Evolutionary conservation across 1,140 invertebrate species (phyloP).

Genomic region (Paraescarpia echinospica): DNA sequence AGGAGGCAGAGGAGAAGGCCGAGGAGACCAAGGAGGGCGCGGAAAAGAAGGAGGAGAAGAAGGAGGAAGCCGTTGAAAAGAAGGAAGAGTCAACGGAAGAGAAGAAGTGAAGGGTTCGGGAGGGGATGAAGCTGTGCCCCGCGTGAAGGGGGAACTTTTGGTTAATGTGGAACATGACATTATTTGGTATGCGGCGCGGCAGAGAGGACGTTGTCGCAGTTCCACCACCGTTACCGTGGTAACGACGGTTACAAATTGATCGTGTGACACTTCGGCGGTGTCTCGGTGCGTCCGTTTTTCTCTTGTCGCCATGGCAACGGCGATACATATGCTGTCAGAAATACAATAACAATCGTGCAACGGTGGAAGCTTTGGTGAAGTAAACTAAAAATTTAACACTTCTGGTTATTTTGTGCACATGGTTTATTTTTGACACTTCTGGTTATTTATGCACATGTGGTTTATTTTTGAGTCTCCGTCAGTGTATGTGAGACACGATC

Average conservation of each 20-base stretch:
- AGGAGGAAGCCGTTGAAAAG: conserved; percentile 9
- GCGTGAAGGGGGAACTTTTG: not conserved
- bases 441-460: not conserved
- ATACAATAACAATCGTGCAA: not conserved
- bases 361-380: not conserved
- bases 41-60: conserved; percentile 15
- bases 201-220: not conserved
- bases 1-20: conserved; percentile 22
- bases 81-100: conserved; percentile 10
- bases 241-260: not conserved
- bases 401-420: not conserved
- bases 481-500: not conserved
- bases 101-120: not conserved
- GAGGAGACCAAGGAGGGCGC: not conserved
- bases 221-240: not conserved
- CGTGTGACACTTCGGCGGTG: not conserved
- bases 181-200: not conserved
- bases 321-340: not conserved
- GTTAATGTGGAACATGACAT: not conserved
- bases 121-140: not conserved
- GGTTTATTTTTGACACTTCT: not conserved
- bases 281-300: not conserved
- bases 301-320: not conserved
- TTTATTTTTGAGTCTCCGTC: not conserved
- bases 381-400: not conserved